Base-by-base conservation (phyloP, 1,140 invertebrate species). In the Rhopalosiphum padi region DNA sequence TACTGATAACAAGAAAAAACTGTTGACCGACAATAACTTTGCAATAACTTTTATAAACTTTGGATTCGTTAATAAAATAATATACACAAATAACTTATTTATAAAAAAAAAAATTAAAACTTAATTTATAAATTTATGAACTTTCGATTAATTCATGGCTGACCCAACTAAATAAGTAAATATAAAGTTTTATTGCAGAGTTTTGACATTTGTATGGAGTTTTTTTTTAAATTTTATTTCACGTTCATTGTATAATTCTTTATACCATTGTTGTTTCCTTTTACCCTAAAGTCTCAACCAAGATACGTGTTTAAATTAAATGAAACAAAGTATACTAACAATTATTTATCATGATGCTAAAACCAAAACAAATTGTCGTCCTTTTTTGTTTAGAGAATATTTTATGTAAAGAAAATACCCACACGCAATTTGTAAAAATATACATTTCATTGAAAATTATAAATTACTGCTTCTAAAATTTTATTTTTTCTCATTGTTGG, bases 261-360 rank as follows among this genome's bases (percentile, higher is more conserved):
- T 90, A 23, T 18, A 82, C 60, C 22, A 91, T 60, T 91, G 60
- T 91, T 82, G 18, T 91, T 91, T 91, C 43, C 8, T 48, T 82
- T 83, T 83, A 15, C n/a, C 43, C 5, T 83, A 48, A 82, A 91
- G 41, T 91, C 48, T 83, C 18, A 23, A 82, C 43, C 43, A 91
- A 91, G 90, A 91, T 48, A 91, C 21, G 60, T 91, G 68, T 91
- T 91, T 91, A 83, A 91, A 37, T 91, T 91, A 82, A 91, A 91
- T 9, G 18, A 91, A 91, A 91, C 90, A 48, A 82, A 82, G 90
- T 82, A 91, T 30, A 46, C 41, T 82, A 77, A 91, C 68, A 91
- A 91, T 82, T 91, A 91, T 91, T 91, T 82, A 48, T 82, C 68
- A 18, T n/a, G 90, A 48, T 48, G 68, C 1, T 46, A 91, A 91